Conservation (phyloP, 2,888 invertebrate genomes). For the Thecocarcelia acutangulata region DNA sequence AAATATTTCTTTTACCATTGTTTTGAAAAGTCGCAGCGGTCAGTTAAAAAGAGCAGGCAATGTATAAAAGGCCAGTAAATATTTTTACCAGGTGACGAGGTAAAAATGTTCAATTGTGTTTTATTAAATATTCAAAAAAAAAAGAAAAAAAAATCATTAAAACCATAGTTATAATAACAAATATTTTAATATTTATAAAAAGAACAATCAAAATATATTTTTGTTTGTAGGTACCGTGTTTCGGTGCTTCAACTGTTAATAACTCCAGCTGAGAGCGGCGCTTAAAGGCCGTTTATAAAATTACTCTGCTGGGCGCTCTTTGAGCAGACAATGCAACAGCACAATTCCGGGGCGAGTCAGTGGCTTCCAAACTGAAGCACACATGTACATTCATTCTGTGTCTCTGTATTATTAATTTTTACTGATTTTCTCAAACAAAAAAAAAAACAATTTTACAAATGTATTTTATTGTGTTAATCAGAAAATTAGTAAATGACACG, state of each 20-base stretch:
- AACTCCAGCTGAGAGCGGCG: slow-evolving; percentile 69
- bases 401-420: slow-evolving; percentile 36
- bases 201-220: slow-evolving; percentile 46
- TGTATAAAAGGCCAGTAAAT: slow-evolving; percentile 3
- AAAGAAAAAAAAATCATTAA: slow-evolving; percentile 53
- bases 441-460: slow-evolving; percentile 35
- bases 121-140: slow-evolving; percentile 32
- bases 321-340: slow-evolving; percentile 31
- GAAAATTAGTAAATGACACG: slow-evolving; percentile 80
- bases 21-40: slow-evolving; percentile 16
- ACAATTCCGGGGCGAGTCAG: slow-evolving; percentile 67
- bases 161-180: slow-evolving; percentile 63
- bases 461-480: slow-evolving; percentile 72
- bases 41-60: neutral
- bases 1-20: slow-evolving; percentile 41
- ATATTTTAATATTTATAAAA: slow-evolving; percentile 67
- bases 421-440: slow-evolving; percentile 9
- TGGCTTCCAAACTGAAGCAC: slow-evolving; percentile 71
- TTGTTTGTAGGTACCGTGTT: slow-evolving; percentile 1
- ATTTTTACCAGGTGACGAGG: slow-evolving; percentile 55
- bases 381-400: neutral
- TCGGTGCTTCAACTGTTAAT: slow-evolving; percentile 5
- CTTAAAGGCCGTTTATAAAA: slow-evolving; percentile 50
- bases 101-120: slow-evolving; percentile 50
- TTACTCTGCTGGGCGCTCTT: neutral